These are phyloP conservation scores for Magallana nippona DNA, from an alignment of 2,888 invertebrate genomes.

Conservation along the genomic window DNA sequence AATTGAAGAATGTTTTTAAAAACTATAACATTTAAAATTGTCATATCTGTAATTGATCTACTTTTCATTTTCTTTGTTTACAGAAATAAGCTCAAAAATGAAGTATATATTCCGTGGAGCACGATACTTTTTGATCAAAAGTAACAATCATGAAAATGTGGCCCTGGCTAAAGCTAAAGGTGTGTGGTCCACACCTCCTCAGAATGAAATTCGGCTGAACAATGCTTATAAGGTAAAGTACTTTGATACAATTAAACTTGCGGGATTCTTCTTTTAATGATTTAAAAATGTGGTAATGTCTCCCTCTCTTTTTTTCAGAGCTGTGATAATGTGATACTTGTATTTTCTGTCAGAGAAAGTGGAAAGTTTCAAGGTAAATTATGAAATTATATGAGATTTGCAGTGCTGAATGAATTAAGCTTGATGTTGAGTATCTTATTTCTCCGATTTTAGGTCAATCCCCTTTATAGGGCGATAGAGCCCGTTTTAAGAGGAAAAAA, in stretches of 20 bases:
- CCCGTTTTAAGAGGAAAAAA: too few species aligned
- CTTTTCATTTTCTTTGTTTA: constrained; percentile 8
- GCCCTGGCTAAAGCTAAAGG: constrained; percentile 93
- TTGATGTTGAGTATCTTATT: too few species aligned
- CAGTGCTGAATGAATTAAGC: neutral
- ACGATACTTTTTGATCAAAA: constrained; percentile 96
- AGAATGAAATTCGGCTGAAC: constrained; percentile 97
- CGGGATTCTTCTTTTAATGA: neutral
- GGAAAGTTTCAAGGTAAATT: constrained; percentile 86
- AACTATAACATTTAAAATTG: too few species aligned
- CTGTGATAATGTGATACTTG: constrained; percentile 94
- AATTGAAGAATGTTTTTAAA: neutral
- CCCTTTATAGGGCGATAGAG: too few species aligned
- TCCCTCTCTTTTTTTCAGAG: constrained; percentile 82
- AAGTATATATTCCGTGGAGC: constrained; percentile 97
- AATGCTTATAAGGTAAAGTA: constrained; percentile 80
- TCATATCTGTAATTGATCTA: neutral
- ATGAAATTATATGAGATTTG: neutral
- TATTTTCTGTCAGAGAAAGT: constrained; percentile 99
- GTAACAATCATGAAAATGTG: constrained; percentile 98
- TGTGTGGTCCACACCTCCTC: constrained; percentile 98
- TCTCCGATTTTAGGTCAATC: too few species aligned
- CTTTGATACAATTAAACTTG: neutral
- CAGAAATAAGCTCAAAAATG: constrained; percentile 79
- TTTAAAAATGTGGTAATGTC: neutral